Percentiles rank a stretch among this genome's conserved stretches.
Conservation (phyloP, 2,113 vertebrate species). For the Conger conger region DNA sequence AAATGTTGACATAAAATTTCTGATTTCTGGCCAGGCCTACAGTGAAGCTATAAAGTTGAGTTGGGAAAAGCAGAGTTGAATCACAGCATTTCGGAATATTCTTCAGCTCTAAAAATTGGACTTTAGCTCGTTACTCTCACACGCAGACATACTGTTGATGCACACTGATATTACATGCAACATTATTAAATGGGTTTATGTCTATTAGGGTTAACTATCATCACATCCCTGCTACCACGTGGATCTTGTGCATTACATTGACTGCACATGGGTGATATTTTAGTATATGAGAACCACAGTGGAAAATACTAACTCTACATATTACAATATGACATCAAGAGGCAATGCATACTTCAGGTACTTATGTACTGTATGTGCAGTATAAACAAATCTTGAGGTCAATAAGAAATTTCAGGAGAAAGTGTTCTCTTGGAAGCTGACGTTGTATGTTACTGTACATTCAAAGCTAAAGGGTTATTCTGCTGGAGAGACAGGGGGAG, state of each 20-base stretch:
- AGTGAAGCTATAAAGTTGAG: slow-evolving; percentile 10
- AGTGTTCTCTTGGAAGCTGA: background rate
- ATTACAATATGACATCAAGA: too few relatives aligned
- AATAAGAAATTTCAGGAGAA: too few relatives aligned
- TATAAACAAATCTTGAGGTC: too few relatives aligned
- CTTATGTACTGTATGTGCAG: too few relatives aligned
- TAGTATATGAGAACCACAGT: too few relatives aligned
- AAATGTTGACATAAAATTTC: slow-evolving; percentile 10
- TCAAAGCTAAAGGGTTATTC: background rate
- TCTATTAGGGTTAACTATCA: too few relatives aligned
- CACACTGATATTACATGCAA: background rate
- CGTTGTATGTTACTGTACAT: background rate
- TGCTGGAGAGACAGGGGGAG: background rate
- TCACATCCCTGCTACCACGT: too few relatives aligned
- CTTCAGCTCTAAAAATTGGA: background rate
- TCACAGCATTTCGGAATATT: slow-evolving; percentile 3
- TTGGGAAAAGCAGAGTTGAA: background rate
- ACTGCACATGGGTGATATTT: too few relatives aligned
- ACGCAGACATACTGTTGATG: background rate
- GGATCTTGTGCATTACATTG: too few relatives aligned
- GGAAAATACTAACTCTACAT: too few relatives aligned
- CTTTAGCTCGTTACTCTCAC: slow-evolving; percentile 3
- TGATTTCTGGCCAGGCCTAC: slow-evolving; percentile 12
- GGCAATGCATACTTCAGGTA: too few relatives aligned
- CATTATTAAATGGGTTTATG: too few relatives aligned